Conservation (phyloP, 2,888 invertebrate species). For the Oscheius sp. region DNA sequence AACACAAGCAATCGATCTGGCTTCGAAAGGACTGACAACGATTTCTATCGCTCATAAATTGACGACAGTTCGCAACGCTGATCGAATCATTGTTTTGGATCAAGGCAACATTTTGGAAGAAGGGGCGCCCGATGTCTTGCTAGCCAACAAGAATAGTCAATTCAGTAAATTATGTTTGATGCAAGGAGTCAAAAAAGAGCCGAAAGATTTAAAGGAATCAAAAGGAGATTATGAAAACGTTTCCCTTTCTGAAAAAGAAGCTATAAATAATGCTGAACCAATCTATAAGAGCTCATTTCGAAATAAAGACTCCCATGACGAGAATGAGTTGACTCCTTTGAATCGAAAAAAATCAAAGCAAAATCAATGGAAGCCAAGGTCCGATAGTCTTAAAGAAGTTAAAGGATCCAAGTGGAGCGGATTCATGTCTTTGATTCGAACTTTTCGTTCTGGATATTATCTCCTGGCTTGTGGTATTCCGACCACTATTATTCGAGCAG, state of each 20-base stretch:
- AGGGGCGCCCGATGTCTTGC: slow-evolving; percentile 63
- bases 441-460: slow-evolving; percentile 52
- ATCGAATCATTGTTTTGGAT: slow-evolving; percentile 65
- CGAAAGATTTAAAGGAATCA: neutral
- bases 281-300: too few species aligned
- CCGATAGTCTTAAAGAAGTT: too few species aligned
- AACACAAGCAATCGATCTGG: slow-evolving; percentile 64
- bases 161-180: too few species aligned
- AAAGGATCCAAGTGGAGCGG: slow-evolving; percentile 35
- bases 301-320: too few species aligned
- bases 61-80: slow-evolving; percentile 60
- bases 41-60: slow-evolving; percentile 67
- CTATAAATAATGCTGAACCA: too few species aligned
- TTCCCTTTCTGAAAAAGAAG: too few species aligned
- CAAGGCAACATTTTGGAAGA: slow-evolving; percentile 64
- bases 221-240: too few species aligned
- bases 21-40: slow-evolving; percentile 64
- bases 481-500: slow-evolving; percentile 59
- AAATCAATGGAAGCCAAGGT: neutral
- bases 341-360: neutral
- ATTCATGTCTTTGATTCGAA: slow-evolving; percentile 45
- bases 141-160: slow-evolving; percentile 29
- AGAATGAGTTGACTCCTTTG: neutral
- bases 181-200: too few species aligned
- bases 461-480: slow-evolving; percentile 56